These are phyloP conservation scores for Podargus strigoides DNA, from an alignment of 2,797 vertebrate genomes.

Conservation along the genomic window DNA sequence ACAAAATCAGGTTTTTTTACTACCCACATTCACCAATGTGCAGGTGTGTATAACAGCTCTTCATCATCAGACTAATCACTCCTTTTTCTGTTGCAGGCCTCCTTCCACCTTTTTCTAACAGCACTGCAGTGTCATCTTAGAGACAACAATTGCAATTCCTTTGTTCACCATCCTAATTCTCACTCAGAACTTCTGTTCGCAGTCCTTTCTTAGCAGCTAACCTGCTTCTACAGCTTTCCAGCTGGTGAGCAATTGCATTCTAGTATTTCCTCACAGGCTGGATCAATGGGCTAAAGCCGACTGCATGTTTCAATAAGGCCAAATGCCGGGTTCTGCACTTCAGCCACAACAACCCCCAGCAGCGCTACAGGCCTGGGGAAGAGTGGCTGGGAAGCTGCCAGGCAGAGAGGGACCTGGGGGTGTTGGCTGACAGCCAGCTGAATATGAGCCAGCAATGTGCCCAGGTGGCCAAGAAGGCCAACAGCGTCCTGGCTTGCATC, in stretches of 20 bases:
- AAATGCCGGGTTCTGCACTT: no score
- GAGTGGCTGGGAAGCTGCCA: no score
- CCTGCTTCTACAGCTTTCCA: not conserved
- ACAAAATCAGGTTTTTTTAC: not conserved
- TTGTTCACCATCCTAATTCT: not conserved
- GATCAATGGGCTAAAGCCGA: no score
- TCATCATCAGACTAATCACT: not conserved
- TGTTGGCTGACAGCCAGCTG: no score
- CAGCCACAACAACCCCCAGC: no score
- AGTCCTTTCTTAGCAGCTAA: not conserved
- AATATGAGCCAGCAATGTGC: no score
- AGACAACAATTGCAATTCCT: not conserved
- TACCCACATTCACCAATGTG: not conserved
- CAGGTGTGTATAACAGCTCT: not conserved
- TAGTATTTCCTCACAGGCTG: not conserved
- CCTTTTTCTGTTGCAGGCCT: not conserved
- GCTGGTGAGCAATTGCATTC: not conserved
- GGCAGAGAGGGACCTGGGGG: no score
- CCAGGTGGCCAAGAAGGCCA: no score
- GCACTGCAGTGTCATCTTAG: not conserved
- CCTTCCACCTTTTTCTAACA: not conserved
- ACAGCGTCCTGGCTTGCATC: no score
- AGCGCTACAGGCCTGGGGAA: no score
- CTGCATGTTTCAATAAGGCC: no score
- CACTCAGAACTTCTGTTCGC: not conserved